Evolutionary conservation across 2,113 vertebrate genomes (phyloP).

Genomic region (Agelaius tricolor): DNA sequence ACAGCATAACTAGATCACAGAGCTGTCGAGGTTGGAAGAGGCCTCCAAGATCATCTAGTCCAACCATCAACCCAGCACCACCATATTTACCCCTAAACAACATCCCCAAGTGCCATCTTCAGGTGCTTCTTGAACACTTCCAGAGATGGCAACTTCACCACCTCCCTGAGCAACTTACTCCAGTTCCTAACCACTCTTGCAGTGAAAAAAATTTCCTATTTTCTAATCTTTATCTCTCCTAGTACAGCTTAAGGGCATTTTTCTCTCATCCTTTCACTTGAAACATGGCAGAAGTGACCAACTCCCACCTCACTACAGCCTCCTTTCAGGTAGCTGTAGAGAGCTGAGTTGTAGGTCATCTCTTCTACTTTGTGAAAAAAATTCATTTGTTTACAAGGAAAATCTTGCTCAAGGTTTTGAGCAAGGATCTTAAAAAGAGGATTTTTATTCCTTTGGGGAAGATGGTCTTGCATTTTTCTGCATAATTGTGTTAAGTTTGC

Average conservation of each 20-base stretch:
- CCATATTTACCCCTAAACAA: neutral
- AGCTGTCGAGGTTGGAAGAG: neutral
- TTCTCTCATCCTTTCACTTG: neutral
- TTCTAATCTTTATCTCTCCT: neutral
- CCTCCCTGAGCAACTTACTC: neutral
- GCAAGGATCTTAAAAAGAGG: neutral
- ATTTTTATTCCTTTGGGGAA: neutral
- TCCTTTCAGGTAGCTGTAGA: neutral
- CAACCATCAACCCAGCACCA: neutral
- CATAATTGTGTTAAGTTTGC: neutral
- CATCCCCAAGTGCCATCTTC: neutral
- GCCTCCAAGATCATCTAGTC: neutral
- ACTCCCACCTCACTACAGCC: neutral
- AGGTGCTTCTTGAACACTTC: neutral
- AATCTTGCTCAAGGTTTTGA: neutral
- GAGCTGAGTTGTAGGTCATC: neutral
- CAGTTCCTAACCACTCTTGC: neutral
- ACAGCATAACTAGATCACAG: neutral
- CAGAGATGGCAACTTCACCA: neutral
- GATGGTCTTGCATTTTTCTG: neutral
- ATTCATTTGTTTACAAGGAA: neutral
- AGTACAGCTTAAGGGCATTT: neutral
- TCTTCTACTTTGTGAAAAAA: neutral
- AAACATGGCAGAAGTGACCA: neutral
- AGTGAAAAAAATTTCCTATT: neutral